A percentile compares a stretch with the other conserved stretches of the same genome.
These are phyloP conservation scores for Odontomyia ornata DNA, from an alignment of 2,888 invertebrate genomes.

Conservation along the genomic window DNA sequence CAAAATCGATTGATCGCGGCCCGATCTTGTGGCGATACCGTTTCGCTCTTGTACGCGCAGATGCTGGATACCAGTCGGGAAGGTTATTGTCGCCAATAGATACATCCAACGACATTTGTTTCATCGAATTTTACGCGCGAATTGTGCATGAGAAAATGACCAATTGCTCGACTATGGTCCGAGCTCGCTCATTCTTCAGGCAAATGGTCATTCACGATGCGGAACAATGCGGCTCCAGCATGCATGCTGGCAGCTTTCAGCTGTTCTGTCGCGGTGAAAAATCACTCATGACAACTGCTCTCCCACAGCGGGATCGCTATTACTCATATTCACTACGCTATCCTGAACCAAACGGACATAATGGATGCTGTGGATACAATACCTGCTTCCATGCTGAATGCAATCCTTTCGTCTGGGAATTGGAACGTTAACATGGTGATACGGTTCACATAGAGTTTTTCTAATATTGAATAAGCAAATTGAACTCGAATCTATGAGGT, in stretches of 20 bases:
- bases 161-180: not conserved
- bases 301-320: not conserved
- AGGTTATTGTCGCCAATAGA: slow-evolving; percentile 34
- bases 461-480: not conserved
- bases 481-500: not conserved
- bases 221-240: too few relatives aligned
- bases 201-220: too few relatives aligned
- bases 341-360: too few relatives aligned
- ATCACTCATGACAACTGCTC: too few relatives aligned
- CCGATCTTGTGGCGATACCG: slow-evolving; percentile 38
- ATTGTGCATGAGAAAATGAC: too few relatives aligned
- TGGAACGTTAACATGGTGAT: too few relatives aligned
- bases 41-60: slow-evolving; percentile 12
- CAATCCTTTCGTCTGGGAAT: not conserved
- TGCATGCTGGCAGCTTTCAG: too few relatives aligned
- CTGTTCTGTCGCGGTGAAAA: too few relatives aligned
- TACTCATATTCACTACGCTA: not conserved
- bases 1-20: slow-evolving; percentile 42
- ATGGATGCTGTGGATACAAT: too few relatives aligned
- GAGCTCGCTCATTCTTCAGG: not conserved
- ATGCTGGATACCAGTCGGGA: not conserved
- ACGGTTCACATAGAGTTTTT: not conserved
- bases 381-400: not conserved
- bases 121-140: too few relatives aligned
- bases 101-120: slow-evolving; percentile 14